Base-by-base conservation (phyloP, 2,888 invertebrate genomes). In the Eupithecia pulchellata region DNA sequence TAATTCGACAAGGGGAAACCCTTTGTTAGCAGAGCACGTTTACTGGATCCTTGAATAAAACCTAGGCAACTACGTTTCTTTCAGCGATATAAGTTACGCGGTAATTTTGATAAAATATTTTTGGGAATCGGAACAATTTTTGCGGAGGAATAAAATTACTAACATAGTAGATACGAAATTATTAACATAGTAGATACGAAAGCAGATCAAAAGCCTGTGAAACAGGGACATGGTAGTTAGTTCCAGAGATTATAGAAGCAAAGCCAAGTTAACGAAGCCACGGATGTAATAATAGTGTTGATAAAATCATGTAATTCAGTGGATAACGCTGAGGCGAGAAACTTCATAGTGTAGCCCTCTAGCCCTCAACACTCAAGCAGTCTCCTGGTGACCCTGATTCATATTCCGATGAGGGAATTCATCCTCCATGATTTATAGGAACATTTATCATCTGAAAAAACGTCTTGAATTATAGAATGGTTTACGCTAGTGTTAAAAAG, bases 391-490 rank as follows among this genome's bases (percentile, higher is more conserved):
- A 52, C 64, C 27, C 34, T 64, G 47, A 30, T 64, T 64, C 47
- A 32, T 64, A 64, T 64, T 64, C 64, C 47, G 20, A 39, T 62
- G 63, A 30, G 29, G 17, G 57, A 52, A 57, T 57, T 29, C 57
- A 57, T 29, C 14, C 17, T 29, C 29, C 4, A 13, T 32, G 47
- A 64, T 47, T 64, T 32, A 47, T 52, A 20, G 9, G 20, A 4
- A 14, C 47, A 47, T 64, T 64, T 64, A 52, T 64, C 64, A 64
- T 64, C 29, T 47, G 14, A 60, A 60, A 60, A 32, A 47, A 32
- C 47, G 32, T 64, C 52, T 52, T 64, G 52, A 32, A 64, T 20
- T 20, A 17, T 60, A 32, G 30, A 30, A 60, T n/a, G 29, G 30
- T 17, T 30, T 11, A n/a, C 32, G 27, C 8, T 11, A 30, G 17